Evolutionary conservation across 1,140 invertebrate species (phyloP), one percentile per base, ranked within the genome.

Genomic region (Sarcophaga peregrina): DNA sequence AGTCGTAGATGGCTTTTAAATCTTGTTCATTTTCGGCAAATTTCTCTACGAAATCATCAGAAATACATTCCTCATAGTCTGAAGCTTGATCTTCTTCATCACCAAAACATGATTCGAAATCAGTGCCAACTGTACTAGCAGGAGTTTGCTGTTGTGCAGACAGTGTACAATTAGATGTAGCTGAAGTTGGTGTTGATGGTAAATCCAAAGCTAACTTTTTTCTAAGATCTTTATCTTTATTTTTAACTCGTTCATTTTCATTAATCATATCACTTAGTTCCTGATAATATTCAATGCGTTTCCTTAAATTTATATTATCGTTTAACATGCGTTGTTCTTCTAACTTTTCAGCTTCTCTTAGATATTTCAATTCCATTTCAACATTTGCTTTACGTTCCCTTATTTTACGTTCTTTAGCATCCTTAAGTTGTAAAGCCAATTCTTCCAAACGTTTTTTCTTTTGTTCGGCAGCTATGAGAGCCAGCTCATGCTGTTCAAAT

Each of bases 341-440:
- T 25, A 86, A 3, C 6, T 85, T 80, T 10, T 88, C 84, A 7
- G 83, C 83, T 15, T 88, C 84, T 4, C 46, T 37, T 8, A 83
- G 50, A 50, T 84, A 83, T 7, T 81, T 81, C 5, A 88, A 10
- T 17, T 90, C 89, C 8, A 72, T 3, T 3, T 84, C 83, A 1
- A 90, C 82, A 58, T 87, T 84, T 15, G 48, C 62, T 0, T 84
- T 83, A n/a, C 86, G 81, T 15, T 86, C 84, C 9, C 85, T 84
- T 10, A 90, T 20, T 46, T 86, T 86, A 7, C 75, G 37, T n/a
- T 87, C 82, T n/a, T 85, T 82, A 5, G 86, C 82, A 13, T 84
- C 68, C 46, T 86, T 83, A 0, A 83, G 45, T 62, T 90, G 86
- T 7, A 84, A 58, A 10, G 85, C 85, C 0, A 90, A 37, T 17